These are phyloP conservation scores for Trichonephila clavipes DNA, from an alignment of 1,140 invertebrate genomes.

Conservation along the genomic window DNA sequence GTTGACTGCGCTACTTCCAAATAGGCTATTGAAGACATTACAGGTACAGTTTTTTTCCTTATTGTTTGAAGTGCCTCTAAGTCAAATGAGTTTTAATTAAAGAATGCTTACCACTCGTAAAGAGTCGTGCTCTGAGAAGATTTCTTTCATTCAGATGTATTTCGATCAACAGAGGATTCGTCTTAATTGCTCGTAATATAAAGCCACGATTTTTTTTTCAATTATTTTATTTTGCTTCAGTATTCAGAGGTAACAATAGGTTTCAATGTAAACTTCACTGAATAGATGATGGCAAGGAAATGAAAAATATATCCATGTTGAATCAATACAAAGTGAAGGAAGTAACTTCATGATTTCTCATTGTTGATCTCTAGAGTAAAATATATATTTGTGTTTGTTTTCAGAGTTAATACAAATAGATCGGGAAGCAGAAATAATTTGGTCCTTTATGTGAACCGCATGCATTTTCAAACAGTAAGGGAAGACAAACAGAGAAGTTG, in stretches of 20 bases:
- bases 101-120: constrained; percentile 48
- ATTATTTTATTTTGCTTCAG: neutral
- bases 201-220: constrained; percentile 27
- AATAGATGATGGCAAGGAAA: constrained; percentile 17
- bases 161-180: constrained; percentile 45
- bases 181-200: constrained; percentile 59
- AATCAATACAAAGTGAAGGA: constrained; percentile 27
- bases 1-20: constrained; percentile 34
- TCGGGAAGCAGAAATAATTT: constrained; percentile 12
- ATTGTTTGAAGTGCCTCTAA: constrained; percentile 58
- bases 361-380: constrained; percentile 20
- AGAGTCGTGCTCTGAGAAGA: neutral
- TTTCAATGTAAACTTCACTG: constrained; percentile 32
- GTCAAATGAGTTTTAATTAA: constrained; percentile 72
- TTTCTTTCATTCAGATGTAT: constrained; percentile 50
- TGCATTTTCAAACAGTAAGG: neutral
- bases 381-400: neutral
- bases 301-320: constrained; percentile 49
- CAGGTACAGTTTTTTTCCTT: neutral
- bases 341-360: constrained; percentile 20
- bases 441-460: neutral
- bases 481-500: neutral
- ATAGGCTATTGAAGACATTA: constrained; percentile 30
- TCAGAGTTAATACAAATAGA: constrained; percentile 15
- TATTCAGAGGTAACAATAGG: constrained; percentile 47